phyloP scores from a whole-genome alignment of 2,888 invertebrate genomes.

The Argyra leucocephala region DNA sequence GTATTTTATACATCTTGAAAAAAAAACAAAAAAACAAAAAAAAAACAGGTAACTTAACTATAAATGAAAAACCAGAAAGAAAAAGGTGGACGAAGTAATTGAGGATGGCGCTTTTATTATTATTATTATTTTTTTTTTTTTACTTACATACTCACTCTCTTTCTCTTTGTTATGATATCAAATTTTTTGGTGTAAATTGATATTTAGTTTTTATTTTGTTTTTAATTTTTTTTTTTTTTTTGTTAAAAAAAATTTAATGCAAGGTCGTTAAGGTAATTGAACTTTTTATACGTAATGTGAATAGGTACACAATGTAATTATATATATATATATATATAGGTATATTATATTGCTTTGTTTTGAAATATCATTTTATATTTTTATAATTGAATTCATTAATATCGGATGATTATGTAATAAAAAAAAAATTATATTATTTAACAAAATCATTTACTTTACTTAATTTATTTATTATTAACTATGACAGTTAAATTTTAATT shows the following conservation, averaged over 20 bases:
- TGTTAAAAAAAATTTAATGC: background rate
- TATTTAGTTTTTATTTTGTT: background rate
- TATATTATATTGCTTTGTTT: too few species aligned
- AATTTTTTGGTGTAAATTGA: background rate
- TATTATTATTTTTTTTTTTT: background rate
- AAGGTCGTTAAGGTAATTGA: background rate
- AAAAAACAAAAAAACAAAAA: background rate
- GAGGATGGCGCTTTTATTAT: background rate
- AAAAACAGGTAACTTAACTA: background rate
- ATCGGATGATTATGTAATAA: too few species aligned
- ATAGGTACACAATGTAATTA: too few species aligned
- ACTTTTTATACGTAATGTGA: background rate
- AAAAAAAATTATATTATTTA: too few species aligned
- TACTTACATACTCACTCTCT: background rate
- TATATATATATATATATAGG: too few species aligned
- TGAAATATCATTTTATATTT: too few species aligned
- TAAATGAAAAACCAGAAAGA: background rate
- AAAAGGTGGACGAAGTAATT: conserved; percentile 1
- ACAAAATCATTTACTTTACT: too few species aligned
- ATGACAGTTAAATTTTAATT: too few species aligned
- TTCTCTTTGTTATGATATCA: background rate
- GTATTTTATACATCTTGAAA: too few species aligned
- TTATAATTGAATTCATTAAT: too few species aligned
- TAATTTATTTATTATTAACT: too few species aligned
- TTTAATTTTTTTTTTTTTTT: background rate